Evolutionary conservation across 2,113 vertebrate species (phyloP).

Genomic region (Hoplias malabaricus): DNA sequence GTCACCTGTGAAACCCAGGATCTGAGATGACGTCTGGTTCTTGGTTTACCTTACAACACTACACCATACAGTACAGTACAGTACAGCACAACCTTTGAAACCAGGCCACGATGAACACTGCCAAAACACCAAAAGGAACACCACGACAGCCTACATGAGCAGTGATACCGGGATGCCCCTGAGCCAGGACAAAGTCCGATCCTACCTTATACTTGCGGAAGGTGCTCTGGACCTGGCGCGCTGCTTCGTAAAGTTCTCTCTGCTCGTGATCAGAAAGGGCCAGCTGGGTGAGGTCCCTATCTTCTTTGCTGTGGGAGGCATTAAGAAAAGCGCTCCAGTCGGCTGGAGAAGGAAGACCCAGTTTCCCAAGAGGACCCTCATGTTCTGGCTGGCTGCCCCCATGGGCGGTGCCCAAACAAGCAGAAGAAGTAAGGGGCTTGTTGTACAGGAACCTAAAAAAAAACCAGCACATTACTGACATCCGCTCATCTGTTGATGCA

Average conservation of each 20-base stretch:
- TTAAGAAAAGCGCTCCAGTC: slow-evolving; percentile 94
- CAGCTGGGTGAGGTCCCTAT: slow-evolving; percentile 89
- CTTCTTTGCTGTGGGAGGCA: slow-evolving; percentile 88
- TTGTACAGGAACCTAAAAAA: slow-evolving; percentile 82
- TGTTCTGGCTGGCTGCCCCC: slow-evolving; percentile 73
- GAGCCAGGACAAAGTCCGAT: slow-evolving; percentile 10
- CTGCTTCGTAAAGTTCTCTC: slow-evolving; percentile 90
- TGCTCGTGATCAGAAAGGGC: slow-evolving; percentile 93
- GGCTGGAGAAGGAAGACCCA: slow-evolving; percentile 80
- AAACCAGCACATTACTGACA: neutral
- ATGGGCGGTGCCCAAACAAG: slow-evolving; percentile 55
- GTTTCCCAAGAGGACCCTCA: slow-evolving; percentile 84
- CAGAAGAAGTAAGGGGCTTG: slow-evolving; percentile 73
- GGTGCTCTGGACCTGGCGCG: slow-evolving; percentile 90
- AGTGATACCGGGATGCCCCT: slow-evolving; percentile 34
- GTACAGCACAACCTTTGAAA: slow-evolving; percentile 35
- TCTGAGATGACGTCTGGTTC: slow-evolving; percentile 10
- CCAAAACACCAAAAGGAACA: slow-evolving; percentile 36
- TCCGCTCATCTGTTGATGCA: neutral
- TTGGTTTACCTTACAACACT: slow-evolving; percentile 7
- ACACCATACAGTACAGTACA: slow-evolving; percentile 30
- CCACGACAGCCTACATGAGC: slow-evolving; percentile 39
- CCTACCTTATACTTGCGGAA: slow-evolving; percentile 94
- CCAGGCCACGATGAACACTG: slow-evolving; percentile 45
- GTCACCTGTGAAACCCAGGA: slow-evolving; percentile 19